Evolutionary conservation across 2,888 invertebrate species (phyloP).

Genomic region (Agrochola macilenta): DNA sequence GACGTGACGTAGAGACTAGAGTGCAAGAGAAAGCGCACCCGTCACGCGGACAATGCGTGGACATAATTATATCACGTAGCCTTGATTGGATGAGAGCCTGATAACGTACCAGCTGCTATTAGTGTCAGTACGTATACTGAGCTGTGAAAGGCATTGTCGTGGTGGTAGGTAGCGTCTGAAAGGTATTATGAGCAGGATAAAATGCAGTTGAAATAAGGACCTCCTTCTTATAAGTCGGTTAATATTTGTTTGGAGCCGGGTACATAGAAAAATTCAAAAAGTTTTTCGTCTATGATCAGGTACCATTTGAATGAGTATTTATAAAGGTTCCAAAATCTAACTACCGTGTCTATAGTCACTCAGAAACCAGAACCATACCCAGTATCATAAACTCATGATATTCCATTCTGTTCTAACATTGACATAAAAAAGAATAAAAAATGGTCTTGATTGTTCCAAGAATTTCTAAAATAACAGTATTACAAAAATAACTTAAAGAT

Average conservation of each 20-base stretch:
- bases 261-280: too few relatives aligned
- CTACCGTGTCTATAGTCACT: background rate
- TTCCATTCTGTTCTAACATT: background rate
- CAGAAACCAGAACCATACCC: too few relatives aligned
- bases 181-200: too few relatives aligned
- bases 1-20: constrained; percentile 10
- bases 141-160: background rate
- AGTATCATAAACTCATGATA: too few relatives aligned
- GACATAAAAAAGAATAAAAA: background rate
- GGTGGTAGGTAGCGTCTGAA: background rate
- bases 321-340: too few relatives aligned
- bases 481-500: constrained; percentile 19
- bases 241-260: background rate
- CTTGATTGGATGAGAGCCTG: constrained; percentile 40
- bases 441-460: background rate
- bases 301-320: too few relatives aligned
- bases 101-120: constrained; percentile 23
- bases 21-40: constrained; percentile 46
- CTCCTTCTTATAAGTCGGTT: background rate
- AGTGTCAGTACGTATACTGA: constrained; percentile 8
- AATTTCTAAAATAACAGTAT: background rate
- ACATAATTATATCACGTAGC: constrained; percentile 50
- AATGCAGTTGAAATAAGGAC: background rate
- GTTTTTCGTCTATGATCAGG: too few relatives aligned
- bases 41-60: constrained; percentile 30